Base-by-base conservation (phyloP, 2,113 vertebrate genomes). In the Campylorhamphus procurvoides region DNA sequence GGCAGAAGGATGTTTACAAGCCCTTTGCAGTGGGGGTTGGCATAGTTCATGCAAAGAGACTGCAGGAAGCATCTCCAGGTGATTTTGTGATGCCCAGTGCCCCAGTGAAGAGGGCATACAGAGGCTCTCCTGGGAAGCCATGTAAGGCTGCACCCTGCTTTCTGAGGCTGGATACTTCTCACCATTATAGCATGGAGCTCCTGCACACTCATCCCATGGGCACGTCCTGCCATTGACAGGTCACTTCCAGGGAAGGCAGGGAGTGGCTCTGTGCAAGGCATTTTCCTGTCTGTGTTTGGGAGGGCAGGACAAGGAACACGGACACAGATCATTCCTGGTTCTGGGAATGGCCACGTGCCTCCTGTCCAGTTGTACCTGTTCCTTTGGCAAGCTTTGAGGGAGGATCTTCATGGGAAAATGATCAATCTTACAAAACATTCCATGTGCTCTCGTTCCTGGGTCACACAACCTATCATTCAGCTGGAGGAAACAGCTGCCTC, bases 151-250 rank as follows among this genome's bases (percentile, higher is more conserved):
- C 11, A 90, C 56, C 27, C 47, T 80, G 59, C 46, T 67, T 72
- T 72, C 68, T 10, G 4, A 80, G 28, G 35, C n/a, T 66, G 82
- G 19, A 4, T 84, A 53, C n/a, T 91, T 29, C 62, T 81, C 53
- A 20, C 18, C 77, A 17, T 5, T 0, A 0, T 1, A 10, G 55
- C 6, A 5, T 5, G 35, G 47, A 66, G 52, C 31, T 86, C 50
- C 59, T 68, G 62, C 12, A 31, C 47, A 15, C 87, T 47, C 87
- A 71, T 64, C 28, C 75, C 49, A 20, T 5, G 25, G 49, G 81
- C 75, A 59, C 0, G 4, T 52, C 74, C 60, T 62, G 55, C 49
- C 1, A 0, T 5, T 5, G 39, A 63, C 74, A 56, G 47, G 77
- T 90, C 3, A 3, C 25, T 87, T 17, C 63, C 42, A 78, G 59